A percentile compares a stretch with the other conserved stretches of the same genome.
These are phyloP conservation scores for Gambelia wislizenii DNA, from an alignment of 2,797 vertebrate genomes.

Conservation along the genomic window DNA sequence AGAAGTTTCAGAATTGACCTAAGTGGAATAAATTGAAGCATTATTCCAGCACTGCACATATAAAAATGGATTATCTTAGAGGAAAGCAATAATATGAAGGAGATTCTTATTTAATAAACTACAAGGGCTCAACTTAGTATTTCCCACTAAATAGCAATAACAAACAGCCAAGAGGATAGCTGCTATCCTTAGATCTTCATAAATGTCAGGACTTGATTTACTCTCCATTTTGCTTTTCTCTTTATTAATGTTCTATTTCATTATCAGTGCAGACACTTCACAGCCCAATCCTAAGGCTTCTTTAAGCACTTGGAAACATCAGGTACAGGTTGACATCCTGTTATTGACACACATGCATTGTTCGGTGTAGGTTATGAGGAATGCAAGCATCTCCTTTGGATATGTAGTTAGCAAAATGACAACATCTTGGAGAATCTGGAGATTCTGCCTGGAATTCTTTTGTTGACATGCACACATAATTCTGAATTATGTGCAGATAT, in stretches of 20 bases:
- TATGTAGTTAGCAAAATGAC: not conserved
- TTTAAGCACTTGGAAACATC: too few species aligned
- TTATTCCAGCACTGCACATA: constrained; percentile 25
- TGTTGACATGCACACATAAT: too few species aligned
- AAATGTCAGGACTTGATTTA: constrained; percentile 33
- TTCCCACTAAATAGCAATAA: constrained; percentile 22
- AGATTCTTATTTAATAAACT: constrained; percentile 46
- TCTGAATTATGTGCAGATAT: too few species aligned
- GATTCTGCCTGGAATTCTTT: too few species aligned
- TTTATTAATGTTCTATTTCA: constrained; percentile 27
- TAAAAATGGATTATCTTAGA: constrained; percentile 46
- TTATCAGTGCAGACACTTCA: not conserved
- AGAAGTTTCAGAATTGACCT: constrained; percentile 47
- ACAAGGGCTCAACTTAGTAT: constrained; percentile 26
- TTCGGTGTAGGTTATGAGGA: too few species aligned
- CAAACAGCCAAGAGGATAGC: constrained; percentile 7
- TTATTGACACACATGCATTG: not conserved
- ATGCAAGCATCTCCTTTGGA: not conserved
- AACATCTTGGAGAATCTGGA: not conserved
- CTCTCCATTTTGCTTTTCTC: not conserved
- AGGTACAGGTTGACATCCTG: not conserved
- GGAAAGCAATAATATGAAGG: constrained; percentile 43
- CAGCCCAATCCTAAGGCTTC: not conserved
- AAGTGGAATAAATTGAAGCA: constrained; percentile 26
- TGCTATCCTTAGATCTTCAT: constrained; percentile 17